Conservation (phyloP, 2,888 invertebrate genomes). For the Dynastes tityus region DNA sequence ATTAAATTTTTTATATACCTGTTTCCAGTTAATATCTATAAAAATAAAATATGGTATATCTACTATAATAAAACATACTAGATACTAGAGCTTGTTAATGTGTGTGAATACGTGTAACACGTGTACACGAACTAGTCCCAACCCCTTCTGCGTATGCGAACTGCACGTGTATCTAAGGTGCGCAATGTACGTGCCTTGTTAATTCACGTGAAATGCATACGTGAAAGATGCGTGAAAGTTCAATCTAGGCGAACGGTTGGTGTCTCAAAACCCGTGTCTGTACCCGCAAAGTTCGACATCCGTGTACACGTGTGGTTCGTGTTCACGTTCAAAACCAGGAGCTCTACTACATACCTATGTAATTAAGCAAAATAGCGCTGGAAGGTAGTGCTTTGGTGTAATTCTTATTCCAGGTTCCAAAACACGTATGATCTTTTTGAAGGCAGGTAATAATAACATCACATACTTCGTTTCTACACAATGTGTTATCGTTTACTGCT, state of each 20-base stretch:
- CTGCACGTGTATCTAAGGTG: no score
- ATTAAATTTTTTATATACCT: conserved; percentile 65
- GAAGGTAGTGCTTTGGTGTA: conserved; percentile 79
- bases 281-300: no score
- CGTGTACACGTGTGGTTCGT: no score
- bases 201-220: neutral
- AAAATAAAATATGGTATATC: conserved; percentile 55
- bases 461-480: conserved; percentile 74
- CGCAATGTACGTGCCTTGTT: no score
- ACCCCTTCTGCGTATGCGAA: no score
- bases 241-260: no score
- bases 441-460: conserved; percentile 77
- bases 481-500: conserved; percentile 72
- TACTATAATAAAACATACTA: neutral
- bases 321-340: no score
- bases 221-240: no score
- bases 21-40: conserved; percentile 70
- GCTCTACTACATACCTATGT: conserved; percentile 68
- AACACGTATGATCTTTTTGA: conserved; percentile 76
- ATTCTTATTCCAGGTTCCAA: conserved; percentile 79
- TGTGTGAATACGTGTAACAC: no score
- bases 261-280: no score
- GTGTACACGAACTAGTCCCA: no score
- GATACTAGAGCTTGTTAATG: no score
- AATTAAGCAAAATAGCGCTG: conserved; percentile 78